Percentiles rank a stretch among this genome's conserved stretches.
These are phyloP conservation scores for Teinopalpus imperialis DNA, from an alignment of 2,888 invertebrate genomes.

Conservation along the genomic window DNA sequence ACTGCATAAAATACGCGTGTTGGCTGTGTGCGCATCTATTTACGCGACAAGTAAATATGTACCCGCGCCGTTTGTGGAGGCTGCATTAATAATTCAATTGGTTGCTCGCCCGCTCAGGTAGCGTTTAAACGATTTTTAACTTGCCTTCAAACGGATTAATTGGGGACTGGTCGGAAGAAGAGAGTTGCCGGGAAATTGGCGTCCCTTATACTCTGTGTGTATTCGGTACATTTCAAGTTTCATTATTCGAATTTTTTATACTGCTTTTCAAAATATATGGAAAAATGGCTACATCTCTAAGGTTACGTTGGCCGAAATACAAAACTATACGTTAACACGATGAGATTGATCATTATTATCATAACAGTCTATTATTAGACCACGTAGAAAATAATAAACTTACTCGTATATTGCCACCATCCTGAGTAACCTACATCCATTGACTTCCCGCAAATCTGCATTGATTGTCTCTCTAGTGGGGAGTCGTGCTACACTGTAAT, in stretches of 20 bases:
- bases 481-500: no score
- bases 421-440: no score
- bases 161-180: conserved; percentile 40
- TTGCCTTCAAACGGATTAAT: conserved; percentile 75
- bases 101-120: conserved; percentile 68
- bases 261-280: no score
- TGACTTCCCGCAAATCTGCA: no score
- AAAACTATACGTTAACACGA: no score
- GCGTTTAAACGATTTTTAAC: conserved; percentile 80
- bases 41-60: conserved; percentile 81
- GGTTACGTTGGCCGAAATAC: no score
- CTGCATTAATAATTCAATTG: conserved; percentile 82
- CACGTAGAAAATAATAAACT: no score
- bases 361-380: no score
- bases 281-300: no score
- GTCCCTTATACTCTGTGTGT: conserved; percentile 1
- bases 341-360: no score
- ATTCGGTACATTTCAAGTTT: background rate
- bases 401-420: no score
- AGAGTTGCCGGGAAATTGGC: conserved; percentile 29
- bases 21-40: conserved; percentile 81
- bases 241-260: conserved; percentile 8
- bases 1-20: conserved; percentile 73
- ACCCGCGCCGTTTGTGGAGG: conserved; percentile 78
- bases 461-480: no score